Percentiles rank a stretch among this genome's conserved stretches.
Conservation (phyloP, 1,140 invertebrate genomes). For the Calliopsis andreniformis region DNA sequence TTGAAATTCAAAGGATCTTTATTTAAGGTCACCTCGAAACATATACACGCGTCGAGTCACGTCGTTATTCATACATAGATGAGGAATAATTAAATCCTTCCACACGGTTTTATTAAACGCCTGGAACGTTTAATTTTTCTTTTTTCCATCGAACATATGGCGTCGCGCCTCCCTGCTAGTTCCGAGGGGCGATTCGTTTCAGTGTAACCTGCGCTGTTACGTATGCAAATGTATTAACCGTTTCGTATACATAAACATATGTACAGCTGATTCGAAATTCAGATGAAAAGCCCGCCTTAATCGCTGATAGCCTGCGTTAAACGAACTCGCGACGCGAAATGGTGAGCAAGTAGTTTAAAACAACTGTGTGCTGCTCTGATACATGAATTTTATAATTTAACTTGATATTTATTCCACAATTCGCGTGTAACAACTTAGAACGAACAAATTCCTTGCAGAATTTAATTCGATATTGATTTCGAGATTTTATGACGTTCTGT, state of each 20-base stretch:
- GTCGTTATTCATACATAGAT: not conserved
- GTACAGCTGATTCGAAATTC: conserved; percentile 27
- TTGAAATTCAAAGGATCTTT: no score
- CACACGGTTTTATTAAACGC: conserved; percentile 28
- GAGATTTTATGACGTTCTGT: no score
- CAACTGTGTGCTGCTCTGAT: not conserved
- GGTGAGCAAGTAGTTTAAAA: no score
- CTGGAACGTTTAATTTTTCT: conserved; percentile 26
- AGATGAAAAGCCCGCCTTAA: conserved; percentile 14
- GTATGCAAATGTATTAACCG: conserved; percentile 39
- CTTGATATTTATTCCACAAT: no score
- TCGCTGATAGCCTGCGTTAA: not conserved
- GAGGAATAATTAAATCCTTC: conserved; percentile 37
- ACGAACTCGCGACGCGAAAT: not conserved
- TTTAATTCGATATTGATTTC: no score
- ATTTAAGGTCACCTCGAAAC: no score
- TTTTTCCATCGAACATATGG: conserved; percentile 25
- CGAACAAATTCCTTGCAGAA: no score
- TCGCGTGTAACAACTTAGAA: no score
- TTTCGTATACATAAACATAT: conserved; percentile 26
- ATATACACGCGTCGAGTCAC: no score
- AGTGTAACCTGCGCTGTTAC: conserved; percentile 32
- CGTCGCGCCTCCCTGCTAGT: conserved; percentile 21
- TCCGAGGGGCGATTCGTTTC: conserved; percentile 4
- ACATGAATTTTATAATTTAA: no score